Evolutionary conservation across 2,888 invertebrate genomes (phyloP), one percentile per base, ranked within the genome.

Genomic region (Dorcus parallelipipedus): DNA sequence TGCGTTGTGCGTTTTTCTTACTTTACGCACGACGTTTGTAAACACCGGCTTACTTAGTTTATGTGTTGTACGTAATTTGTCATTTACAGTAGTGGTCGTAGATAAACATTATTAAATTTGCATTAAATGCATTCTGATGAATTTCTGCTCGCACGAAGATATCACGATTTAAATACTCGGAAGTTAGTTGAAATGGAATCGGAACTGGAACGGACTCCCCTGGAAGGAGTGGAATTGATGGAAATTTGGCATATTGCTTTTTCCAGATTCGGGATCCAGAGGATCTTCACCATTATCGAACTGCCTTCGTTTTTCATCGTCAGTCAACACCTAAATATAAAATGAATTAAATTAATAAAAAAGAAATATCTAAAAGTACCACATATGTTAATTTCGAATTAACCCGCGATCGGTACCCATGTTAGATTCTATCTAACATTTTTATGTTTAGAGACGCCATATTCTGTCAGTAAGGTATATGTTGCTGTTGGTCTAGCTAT

Each of bases 221-320:
- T 60, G 60, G 53, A 60, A 60, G 38, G 52, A 47, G 76, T 78
- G 78, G 67, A 91, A 91, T 79, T 89, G 86, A 69, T 91, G 88
- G 82, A 93, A 94, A 72, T 92, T 92, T 78, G 85, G 89, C 76
- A 88, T 85, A 8, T 81, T 81, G 42, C 82, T 80, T 66, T 80
- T 82, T 14, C 84, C 84, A 5, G 88, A 84, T 77, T 99, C 98
- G 0, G 98, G 97, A 82, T 99, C 98, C 55, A 99, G 81, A 0
- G 99, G 99, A 85, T 99, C 99, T 69, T 91, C 89, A 61, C 99
- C 99, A 67, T 86, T 84, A 81, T 99, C 99, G 80, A 94, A 99
- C 77, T 91, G 91, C 60, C 89, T 86, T 60, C 98, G 84, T 81
- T 97, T 99, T 76, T 98, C 97, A 63, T 91, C 84, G 83, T 91